A percentile compares a stretch with the other conserved stretches of the same genome.
phyloP scores from a whole-genome alignment of 1,140 invertebrate genomes.

The Eriosoma lanigerum region DNA sequence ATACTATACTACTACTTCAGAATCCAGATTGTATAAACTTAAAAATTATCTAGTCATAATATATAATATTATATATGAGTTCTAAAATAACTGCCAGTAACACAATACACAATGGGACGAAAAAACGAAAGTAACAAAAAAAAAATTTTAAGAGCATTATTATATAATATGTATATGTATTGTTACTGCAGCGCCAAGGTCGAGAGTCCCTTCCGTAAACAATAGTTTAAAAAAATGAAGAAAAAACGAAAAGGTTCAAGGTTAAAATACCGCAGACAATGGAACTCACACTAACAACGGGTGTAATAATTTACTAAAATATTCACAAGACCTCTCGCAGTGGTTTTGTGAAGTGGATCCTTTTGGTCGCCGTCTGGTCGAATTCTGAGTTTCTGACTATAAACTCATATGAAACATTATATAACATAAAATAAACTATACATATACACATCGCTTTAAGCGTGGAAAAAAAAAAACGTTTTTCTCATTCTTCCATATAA shows the following conservation, averaged over 20 bases:
- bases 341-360: constrained; percentile 18
- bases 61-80: no score
- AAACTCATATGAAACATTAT: background rate
- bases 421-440: background rate
- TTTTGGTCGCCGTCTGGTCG: background rate
- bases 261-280: background rate
- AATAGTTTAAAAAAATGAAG: background rate
- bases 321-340: constrained; percentile 17
- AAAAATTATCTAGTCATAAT: no score
- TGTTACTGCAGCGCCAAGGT: constrained; percentile 5
- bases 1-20: no score
- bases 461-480: background rate
- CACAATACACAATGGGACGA: no score
- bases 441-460: background rate
- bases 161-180: constrained; percentile 10
- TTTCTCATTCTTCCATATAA: background rate
- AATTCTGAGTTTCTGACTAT: background rate
- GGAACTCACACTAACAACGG: background rate
- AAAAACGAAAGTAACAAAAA: constrained; percentile 45
- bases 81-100: no score
- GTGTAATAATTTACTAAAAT: constrained; percentile 9
- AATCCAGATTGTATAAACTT: no score
- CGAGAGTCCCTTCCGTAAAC: constrained; percentile 34
- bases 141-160: background rate
- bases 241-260: constrained; percentile 2